Conservation (phyloP, 2,797 vertebrate genomes). For the Scomberomorus guttatus region DNA sequence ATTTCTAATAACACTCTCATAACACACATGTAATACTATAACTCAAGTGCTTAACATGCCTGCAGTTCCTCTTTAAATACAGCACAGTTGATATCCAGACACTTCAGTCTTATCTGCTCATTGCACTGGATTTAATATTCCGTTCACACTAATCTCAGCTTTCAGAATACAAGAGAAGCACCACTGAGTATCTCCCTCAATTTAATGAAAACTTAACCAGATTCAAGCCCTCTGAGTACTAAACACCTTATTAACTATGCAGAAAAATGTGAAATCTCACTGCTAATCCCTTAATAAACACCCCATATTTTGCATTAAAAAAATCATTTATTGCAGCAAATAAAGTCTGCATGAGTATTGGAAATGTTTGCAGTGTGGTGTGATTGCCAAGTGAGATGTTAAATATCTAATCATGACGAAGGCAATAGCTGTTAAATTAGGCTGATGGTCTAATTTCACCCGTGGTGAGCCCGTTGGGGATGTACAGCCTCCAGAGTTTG, state of each 20-base stretch:
- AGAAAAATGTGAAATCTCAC: not conserved
- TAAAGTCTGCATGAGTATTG: not conserved
- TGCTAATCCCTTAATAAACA: not conserved
- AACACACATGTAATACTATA: not conserved
- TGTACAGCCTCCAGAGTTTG: constrained; percentile 17
- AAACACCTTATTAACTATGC: constrained; percentile 9
- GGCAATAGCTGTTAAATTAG: constrained; percentile 44
- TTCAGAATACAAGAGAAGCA: constrained; percentile 1
- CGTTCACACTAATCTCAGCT: constrained; percentile 7
- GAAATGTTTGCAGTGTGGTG: not conserved
- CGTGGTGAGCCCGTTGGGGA: too few species aligned
- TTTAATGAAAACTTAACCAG: constrained; percentile 20
- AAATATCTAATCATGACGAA: constrained; percentile 29
- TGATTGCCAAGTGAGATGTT: constrained; percentile 12
- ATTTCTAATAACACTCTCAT: constrained; percentile 2
- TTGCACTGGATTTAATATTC: constrained; percentile 16
- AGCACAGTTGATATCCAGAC: not conserved
- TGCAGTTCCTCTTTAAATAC: not conserved
- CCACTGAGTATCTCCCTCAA: not conserved
- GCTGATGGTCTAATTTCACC: constrained; percentile 49
- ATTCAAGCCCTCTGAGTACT: not conserved
- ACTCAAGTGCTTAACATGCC: not conserved
- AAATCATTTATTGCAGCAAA: not conserved
- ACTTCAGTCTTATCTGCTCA: not conserved
- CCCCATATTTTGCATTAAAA: not conserved